Evolutionary conservation across 2,888 invertebrate genomes (phyloP), one percentile per base, ranked within the genome.

Genomic region (Prenolepis imparis): DNA sequence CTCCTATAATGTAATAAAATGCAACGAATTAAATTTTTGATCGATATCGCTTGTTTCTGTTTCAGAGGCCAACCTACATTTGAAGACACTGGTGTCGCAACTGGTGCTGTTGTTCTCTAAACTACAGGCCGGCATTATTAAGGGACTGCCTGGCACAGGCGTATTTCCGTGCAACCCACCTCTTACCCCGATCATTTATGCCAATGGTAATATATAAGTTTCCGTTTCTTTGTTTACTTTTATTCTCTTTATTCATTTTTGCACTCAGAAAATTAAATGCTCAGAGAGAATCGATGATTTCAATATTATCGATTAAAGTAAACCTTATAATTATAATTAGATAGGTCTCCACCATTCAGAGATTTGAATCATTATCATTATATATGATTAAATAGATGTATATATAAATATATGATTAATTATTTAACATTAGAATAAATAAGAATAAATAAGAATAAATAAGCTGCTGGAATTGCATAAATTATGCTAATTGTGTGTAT

Each of bases 101-200:
- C 91, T 97, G 91, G 97, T 96, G 1, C 94, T 97, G 68, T 91
- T 97, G 73, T 96, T 96, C 68, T 96, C 97, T 39, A 97, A 97
- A 94, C 93, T 97, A 77, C 97, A 97, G 94, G 96, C 96, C 44
- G 95, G 96, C 24, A 92, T 96, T 5, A 72, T 70, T 21, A 96
- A 96, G 92, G 93, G 95, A 18, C 91, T 97, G 39, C 96, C 96
- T 0, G 95, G 96, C 92, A 91, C 95, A 1, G 95, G 95, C 24
- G 90, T 95, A 5, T 94, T 97, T 89, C 96, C 97, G 0, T 97
- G 97, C 93, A 95, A 96, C 82, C 95, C 96, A 86, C 96, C 96
- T 0, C 95, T 97, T 83, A 96, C 97, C 70, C 97, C 97, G 0
- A 93, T 96, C 41, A 96, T 97, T 6, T 96, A 97, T 92, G 96